Percentiles rank a stretch among this genome's conserved stretches.
Evolutionary conservation across 2,888 invertebrate genomes (phyloP).

Genomic region (Synanthedon tipuliformis): DNA sequence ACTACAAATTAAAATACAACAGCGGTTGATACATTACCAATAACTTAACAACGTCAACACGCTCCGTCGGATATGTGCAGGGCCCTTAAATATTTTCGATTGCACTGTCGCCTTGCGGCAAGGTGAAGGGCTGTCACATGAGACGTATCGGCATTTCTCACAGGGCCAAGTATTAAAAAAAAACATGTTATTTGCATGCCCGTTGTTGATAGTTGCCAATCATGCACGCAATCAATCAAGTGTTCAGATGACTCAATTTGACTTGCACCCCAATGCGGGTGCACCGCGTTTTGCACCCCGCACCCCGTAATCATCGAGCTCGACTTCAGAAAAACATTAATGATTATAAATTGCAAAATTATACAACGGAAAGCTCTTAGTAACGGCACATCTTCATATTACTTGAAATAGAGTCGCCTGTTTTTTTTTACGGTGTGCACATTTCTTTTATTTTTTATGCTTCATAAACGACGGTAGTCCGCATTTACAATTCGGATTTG

Average conservation of each 20-base stretch:
- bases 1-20: no score
- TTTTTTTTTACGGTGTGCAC: neutral
- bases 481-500: neutral
- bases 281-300: slow-evolving; percentile 6
- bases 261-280: slow-evolving; percentile 29
- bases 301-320: slow-evolving; percentile 17
- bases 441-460: neutral
- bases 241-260: slow-evolving; percentile 58
- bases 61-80: no score
- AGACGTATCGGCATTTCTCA: slow-evolving; percentile 50
- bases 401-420: neutral
- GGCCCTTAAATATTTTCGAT: slow-evolving; percentile 17
- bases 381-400: slow-evolving; percentile 33
- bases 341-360: slow-evolving; percentile 62
- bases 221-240: slow-evolving; percentile 59
- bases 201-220: slow-evolving; percentile 48
- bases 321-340: slow-evolving; percentile 40
- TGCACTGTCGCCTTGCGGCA: slow-evolving; percentile 20
- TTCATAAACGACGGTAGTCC: neutral
- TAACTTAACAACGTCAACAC: no score
- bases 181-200: slow-evolving; percentile 37
- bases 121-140: slow-evolving; percentile 63
- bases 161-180: slow-evolving; percentile 39
- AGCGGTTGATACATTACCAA: slow-evolving; percentile 10
- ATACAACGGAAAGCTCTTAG: slow-evolving; percentile 38